Evolutionary conservation across 2,888 invertebrate species (phyloP), one percentile per base, ranked within the genome.

Genomic region (Cenopis cana): DNA sequence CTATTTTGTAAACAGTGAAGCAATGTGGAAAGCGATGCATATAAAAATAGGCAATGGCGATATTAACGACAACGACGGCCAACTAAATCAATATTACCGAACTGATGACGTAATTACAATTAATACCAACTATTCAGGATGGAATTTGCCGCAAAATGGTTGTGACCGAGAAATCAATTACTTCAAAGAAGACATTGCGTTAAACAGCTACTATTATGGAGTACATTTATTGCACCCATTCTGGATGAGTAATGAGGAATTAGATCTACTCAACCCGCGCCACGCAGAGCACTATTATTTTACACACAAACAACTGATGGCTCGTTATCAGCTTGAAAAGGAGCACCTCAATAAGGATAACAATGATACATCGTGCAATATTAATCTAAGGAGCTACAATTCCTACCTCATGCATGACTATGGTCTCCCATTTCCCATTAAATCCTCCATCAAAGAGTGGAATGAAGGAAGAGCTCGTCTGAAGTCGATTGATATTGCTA

Each of bases 161-260:
- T 89, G 91, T 65, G 94, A 94, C 75, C 90, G 93, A 75, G 88
- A 91, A 68, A 79, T 95, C 12, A 94, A 94, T 70, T 95, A 95
- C 78, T 95, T 95, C 79, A 94, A 94, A 74, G 95, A 96, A 89
- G 96, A 96, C 75, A 88, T 95, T 68, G 94, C 94, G 29, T 81
- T 95, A 12, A 95, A 95, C 79, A 87, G 92, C 57, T 95, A 93
- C 81, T 95, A 95, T 82, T 94, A 93, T 75, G 94, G 93, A 74
- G 85, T 94, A 75, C 94, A 95, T 76, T 81, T 94, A 54, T 84
- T 94, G 72, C 93, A 90, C 78, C 95, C 95, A 1, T 95, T 93
- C 83, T 95, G 95, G 94, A 89, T 95, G 90, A 85, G 88, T 8
- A 89, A 91, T 70, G 87, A 91, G 38, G 93, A 94, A 75, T 81